Evolutionary conservation across 2,888 invertebrate genomes (phyloP).

Genomic region (Muschampia plurimacula): DNA sequence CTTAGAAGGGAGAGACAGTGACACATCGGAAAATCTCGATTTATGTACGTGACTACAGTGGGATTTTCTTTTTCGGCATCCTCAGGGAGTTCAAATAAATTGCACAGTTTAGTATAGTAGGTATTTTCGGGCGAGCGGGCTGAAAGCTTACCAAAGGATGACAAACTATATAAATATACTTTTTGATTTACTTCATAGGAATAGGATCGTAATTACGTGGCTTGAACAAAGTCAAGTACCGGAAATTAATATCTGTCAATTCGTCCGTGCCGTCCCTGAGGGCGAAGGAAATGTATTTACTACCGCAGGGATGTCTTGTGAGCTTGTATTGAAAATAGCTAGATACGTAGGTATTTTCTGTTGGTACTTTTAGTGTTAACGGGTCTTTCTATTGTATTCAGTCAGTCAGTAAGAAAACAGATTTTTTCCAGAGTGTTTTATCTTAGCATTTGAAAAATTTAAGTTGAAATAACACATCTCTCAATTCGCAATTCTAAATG

Average conservation of each 20-base stretch:
- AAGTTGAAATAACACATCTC: too few relatives aligned
- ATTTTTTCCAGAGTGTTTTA: too few relatives aligned
- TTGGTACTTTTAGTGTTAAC: too few relatives aligned
- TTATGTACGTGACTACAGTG: slow-evolving; percentile 20
- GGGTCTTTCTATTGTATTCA: too few relatives aligned
- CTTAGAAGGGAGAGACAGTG: slow-evolving; percentile 16
- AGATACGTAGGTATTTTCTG: too few relatives aligned
- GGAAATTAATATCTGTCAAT: slow-evolving; percentile 79
- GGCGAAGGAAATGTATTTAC: slow-evolving; percentile 27
- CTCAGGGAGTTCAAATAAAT: neutral
- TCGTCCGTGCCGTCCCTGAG: slow-evolving; percentile 52
- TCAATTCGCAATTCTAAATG: too few relatives aligned
- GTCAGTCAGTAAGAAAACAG: too few relatives aligned
- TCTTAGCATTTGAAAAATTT: too few relatives aligned
- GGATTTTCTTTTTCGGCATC: slow-evolving; percentile 18
- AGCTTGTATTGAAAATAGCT: neutral
- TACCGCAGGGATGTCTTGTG: slow-evolving; percentile 9
- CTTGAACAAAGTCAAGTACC: slow-evolving; percentile 61
- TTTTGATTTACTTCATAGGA: slow-evolving; percentile 58
- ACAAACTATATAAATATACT: slow-evolving; percentile 48
- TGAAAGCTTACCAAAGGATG: slow-evolving; percentile 29
- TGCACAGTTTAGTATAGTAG: neutral
- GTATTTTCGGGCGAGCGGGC: neutral
- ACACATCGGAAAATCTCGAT: slow-evolving; percentile 38
- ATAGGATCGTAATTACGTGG: slow-evolving; percentile 59